Percentiles rank a stretch among this genome's conserved stretches.
Conservation (phyloP, 2,113 vertebrate species). For the Peromyscus californicus region DNA sequence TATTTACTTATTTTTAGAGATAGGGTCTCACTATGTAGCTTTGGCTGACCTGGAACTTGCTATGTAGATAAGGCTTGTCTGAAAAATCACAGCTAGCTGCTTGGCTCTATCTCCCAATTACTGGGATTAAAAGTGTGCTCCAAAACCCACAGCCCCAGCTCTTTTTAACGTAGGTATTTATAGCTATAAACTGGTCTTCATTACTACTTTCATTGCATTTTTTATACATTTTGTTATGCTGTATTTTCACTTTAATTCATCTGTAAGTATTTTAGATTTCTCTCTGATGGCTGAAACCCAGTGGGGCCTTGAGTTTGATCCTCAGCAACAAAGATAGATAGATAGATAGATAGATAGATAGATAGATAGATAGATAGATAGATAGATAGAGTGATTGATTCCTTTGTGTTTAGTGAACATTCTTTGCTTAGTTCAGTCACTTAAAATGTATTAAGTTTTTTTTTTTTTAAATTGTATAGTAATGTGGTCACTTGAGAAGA, state of each 20-base stretch:
- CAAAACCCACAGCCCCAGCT: not conserved
- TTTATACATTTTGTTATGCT: not conserved
- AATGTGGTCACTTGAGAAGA: not conserved
- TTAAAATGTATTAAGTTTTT: not conserved
- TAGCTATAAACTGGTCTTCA: not conserved
- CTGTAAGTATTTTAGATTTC: not conserved
- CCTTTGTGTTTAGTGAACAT: not conserved
- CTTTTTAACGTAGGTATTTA: not conserved
- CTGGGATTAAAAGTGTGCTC: not conserved
- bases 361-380: not conserved
- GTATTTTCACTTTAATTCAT: not conserved
- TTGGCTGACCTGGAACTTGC: not conserved
- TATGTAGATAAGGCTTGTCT: not conserved
- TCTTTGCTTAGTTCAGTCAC: not conserved
- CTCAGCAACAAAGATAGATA: not conserved
- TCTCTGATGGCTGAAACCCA: not conserved
- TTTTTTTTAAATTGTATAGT: no score
- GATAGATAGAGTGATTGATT: no score
- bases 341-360: no score
- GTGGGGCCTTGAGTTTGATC: not conserved
- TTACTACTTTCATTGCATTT: not conserved
- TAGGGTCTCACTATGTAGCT: not conserved
- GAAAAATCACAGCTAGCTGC: not conserved
- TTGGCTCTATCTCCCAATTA: not conserved
- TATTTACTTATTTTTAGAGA: not conserved